Base-by-base conservation (phyloP, 2,113 vertebrate genomes). In the Fregetta grallaria region DNA sequence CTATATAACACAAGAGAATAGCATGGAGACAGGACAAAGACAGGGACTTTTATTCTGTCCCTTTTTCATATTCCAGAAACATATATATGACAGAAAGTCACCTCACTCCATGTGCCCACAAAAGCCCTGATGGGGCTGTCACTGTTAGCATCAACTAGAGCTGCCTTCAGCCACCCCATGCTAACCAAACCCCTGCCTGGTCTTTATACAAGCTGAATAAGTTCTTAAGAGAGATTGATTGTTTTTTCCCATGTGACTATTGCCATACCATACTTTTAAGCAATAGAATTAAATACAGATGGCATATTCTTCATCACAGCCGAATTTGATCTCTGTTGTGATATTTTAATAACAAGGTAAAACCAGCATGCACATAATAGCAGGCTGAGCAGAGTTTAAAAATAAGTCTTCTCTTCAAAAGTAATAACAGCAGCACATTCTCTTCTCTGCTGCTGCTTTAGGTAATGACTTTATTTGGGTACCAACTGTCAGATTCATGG, bases 311-410 rank as follows among this genome's bases (percentile, higher is more conserved):
- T 89, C 62, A 21, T 89, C 49, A 47, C 50, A 91, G 70, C 6
- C 63, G 53, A 85, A 91, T 95, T 88, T 91, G 66, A 97, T 97
- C 67, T 90, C 66, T 36, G 1, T 83, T 95, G 49, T 91, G 86
- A 94, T 95, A 92, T 88, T 94, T 89, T 95, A 97, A 92, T 96
- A 95, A 90, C n/a, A 92, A 94, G 77, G 81, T 96, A 97, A 94
- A 89, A 92, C 7, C 36, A 91, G 80, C 66, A 89, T 44, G 53
- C n/a, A 73, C 59, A 91, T 65, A 92, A 95, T 88, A 96, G 80
- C 36, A 85, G 66, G 40, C 49, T 94, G 53, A 96, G 42, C 45
- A n/a, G 56, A 77, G 45, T 53, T 94, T 91, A 65, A 92, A 94
- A 91, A 91, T 75, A 90, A 91, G 56, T 82, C 94, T 92, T 78